A percentile compares a stretch with the other conserved stretches of the same genome.
Evolutionary conservation across 2,797 vertebrate genomes (phyloP).

Genomic region (Agapornis canus): DNA sequence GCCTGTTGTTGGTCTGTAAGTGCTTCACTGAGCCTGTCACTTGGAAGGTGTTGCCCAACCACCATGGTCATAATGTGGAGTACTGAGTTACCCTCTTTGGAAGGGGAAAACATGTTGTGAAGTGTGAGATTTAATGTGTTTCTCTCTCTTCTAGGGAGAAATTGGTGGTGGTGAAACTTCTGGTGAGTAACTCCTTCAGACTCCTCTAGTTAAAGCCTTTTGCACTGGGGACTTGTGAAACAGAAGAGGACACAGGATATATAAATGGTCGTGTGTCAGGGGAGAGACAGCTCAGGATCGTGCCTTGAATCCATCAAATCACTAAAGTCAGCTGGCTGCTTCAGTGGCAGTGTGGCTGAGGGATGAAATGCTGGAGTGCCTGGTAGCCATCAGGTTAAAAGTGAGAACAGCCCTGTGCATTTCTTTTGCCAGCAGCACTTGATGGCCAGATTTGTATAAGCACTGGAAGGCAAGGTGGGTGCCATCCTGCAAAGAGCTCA

Average conservation of each 20-base stretch:
- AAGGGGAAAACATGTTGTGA: not conserved
- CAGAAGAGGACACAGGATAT: not conserved
- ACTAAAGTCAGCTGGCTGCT: not conserved
- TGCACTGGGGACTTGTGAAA: not conserved
- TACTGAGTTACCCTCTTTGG: not conserved
- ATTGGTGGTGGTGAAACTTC: slow-evolving; percentile 53
- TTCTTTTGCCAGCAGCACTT: not conserved
- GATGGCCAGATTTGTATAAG: not conserved
- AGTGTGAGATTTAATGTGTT: not conserved
- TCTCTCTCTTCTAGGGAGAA: slow-evolving; percentile 55
- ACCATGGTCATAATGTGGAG: rapidly evolving
- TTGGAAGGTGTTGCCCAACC: not conserved
- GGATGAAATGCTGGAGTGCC: not conserved
- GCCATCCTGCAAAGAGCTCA: not conserved
- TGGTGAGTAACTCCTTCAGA: slow-evolving; percentile 57
- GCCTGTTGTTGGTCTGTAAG: not conserved
- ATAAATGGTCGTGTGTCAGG: not conserved
- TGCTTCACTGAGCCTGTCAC: not conserved
- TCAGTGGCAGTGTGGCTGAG: not conserved
- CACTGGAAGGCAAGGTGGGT: not conserved
- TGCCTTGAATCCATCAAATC: not conserved
- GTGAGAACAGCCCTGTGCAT: not conserved
- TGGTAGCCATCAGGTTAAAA: not conserved
- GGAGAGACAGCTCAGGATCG: not conserved
- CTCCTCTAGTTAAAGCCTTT: not conserved